A percentile compares a stretch with the other conserved stretches of the same genome.
Evolutionary conservation across 1,140 invertebrate genomes (phyloP).

Genomic region (Drosophila nannoptera): DNA sequence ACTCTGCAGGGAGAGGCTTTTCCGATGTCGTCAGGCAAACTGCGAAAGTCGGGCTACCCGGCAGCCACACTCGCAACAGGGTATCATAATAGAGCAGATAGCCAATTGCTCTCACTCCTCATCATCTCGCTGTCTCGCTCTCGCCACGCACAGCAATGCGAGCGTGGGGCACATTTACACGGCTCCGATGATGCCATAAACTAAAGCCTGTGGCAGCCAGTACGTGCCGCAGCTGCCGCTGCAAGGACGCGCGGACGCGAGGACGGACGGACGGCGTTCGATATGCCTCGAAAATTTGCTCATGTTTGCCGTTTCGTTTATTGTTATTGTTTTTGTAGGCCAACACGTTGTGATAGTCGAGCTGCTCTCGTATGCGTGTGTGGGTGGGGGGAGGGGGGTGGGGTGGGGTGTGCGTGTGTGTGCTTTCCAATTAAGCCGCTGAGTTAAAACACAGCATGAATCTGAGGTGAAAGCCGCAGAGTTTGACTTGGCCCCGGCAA

Average conservation of each 20-base stretch:
- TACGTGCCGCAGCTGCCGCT: constrained; percentile 16
- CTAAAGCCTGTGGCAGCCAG: constrained; percentile 7
- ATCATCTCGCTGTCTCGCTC: constrained; percentile 14
- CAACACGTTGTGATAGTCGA: constrained; percentile 46
- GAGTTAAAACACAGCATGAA: constrained; percentile 59
- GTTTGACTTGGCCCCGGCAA: constrained; percentile 34
- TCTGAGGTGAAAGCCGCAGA: constrained; percentile 54
- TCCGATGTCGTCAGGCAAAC: too few species aligned
- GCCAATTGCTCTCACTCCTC: not conserved
- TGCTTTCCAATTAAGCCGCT: constrained; percentile 65
- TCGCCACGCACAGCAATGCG: constrained; percentile 1
- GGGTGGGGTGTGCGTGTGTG: constrained; percentile 30
- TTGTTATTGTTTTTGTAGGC: constrained; percentile 49
- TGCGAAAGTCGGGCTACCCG: too few species aligned
- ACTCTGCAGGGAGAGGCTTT: too few species aligned
- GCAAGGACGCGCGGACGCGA: not conserved
- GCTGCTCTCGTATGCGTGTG: constrained; percentile 11
- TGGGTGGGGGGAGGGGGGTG: constrained; percentile 6
- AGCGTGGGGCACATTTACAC: constrained; percentile 1
- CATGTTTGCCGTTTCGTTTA: constrained; percentile 24
- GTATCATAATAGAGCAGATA: not conserved
- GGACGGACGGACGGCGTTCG: not conserved
- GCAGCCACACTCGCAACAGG: too few species aligned
- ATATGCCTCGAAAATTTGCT: constrained; percentile 47
- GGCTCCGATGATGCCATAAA: constrained; percentile 10